Percentiles rank a stretch among this genome's conserved stretches.
Conservation (phyloP, 2,888 invertebrate species). For the Nezara viridula region DNA sequence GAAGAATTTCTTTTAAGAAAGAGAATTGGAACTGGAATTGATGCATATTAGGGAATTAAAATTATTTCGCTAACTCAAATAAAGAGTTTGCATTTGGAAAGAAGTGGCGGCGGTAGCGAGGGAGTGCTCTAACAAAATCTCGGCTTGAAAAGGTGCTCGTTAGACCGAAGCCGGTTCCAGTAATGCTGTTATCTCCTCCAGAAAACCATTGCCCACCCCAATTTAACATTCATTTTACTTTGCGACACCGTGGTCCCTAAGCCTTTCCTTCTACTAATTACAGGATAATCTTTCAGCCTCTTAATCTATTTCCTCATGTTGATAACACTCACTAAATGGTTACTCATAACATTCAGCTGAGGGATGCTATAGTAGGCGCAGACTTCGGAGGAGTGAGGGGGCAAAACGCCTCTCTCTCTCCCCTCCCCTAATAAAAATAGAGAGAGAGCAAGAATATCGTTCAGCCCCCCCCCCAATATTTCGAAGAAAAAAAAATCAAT, state of each 20-base stretch:
- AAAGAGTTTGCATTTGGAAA: not conserved
- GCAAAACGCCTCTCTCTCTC: too few species aligned
- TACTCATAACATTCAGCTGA: too few species aligned
- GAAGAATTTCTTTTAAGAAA: not conserved
- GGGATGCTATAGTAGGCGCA: too few species aligned
- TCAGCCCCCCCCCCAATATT: too few species aligned
- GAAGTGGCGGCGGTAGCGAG: not conserved
- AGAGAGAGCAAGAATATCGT: too few species aligned
- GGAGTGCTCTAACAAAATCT: not conserved
- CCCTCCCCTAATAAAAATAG: too few species aligned
- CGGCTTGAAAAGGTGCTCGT: not conserved
- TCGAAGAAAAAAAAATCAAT: too few species aligned
- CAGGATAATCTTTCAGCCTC: not conserved
- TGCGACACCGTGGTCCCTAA: not conserved
- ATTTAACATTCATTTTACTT: slow-evolving; percentile 12
- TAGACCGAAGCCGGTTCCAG: not conserved
- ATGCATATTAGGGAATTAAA: not conserved
- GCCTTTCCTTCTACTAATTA: not conserved
- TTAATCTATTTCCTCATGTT: not conserved
- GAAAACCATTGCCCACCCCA: not conserved
- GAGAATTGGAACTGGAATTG: not conserved
- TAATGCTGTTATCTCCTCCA: not conserved
- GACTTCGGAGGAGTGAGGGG: too few species aligned
- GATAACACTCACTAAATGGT: too few species aligned
- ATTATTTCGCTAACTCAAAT: not conserved